Evolutionary conservation across 64 coral and sea anemone genomes (phyloP).

Genomic region (Montipora sp.): DNA sequence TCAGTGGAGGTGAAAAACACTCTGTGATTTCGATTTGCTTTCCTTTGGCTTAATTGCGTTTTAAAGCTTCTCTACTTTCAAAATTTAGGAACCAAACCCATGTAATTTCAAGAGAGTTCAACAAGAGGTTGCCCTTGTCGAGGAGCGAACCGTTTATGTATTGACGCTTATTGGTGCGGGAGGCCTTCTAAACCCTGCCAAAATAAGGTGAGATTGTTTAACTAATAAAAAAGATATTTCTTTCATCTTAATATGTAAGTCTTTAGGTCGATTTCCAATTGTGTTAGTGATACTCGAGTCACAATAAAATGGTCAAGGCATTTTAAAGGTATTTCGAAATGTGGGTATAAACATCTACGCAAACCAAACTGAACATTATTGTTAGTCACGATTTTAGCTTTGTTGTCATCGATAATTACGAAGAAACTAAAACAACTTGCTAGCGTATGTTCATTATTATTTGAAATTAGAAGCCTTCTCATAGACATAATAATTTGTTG

Average conservation of each 20-base stretch:
- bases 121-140: background rate
- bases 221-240: background rate
- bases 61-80: background rate
- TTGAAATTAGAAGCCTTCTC: no score
- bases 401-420: background rate
- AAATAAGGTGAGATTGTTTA: background rate
- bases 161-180: background rate
- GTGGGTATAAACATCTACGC: background rate
- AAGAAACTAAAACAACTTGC: no score
- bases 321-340: background rate
- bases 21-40: no score
- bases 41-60: background rate
- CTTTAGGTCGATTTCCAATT: background rate
- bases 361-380: background rate
- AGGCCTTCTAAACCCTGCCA: background rate
- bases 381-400: background rate
- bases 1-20: no score
- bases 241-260: background rate
- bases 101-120: background rate
- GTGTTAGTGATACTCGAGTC: background rate
- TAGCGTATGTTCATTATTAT: no score
- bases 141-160: background rate
- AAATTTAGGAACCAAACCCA: background rate
- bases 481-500: no score
- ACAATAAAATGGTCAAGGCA: background rate